Evolutionary conservation across 2,113 vertebrate species (phyloP).

Genomic region (Rana temporaria): DNA sequence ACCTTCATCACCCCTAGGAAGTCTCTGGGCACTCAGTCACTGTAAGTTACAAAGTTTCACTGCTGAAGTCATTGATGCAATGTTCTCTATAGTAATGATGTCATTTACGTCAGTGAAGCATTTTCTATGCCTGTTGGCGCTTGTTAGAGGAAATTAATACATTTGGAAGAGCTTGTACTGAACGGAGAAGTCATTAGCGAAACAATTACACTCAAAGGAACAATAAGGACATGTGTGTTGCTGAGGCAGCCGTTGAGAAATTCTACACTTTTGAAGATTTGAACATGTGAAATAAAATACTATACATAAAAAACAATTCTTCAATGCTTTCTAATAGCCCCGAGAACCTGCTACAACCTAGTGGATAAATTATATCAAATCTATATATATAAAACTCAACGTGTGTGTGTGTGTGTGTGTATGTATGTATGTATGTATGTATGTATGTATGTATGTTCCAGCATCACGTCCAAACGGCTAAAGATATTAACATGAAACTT

Average conservation of each 20-base stretch:
- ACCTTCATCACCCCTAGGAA: too few relatives aligned
- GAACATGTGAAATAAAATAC: constrained; percentile 9
- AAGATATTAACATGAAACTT: too few relatives aligned
- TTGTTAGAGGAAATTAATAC: constrained; percentile 24
- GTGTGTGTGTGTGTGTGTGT: too few relatives aligned
- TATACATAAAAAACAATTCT: background rate
- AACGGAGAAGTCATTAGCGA: constrained; percentile 11
- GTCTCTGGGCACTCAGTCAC: too few relatives aligned
- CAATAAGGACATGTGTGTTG: background rate
- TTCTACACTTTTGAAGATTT: background rate
- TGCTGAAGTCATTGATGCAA: background rate
- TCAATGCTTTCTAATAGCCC: background rate
- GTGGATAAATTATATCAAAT: background rate
- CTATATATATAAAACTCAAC: too few relatives aligned
- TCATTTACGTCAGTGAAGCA: constrained; percentile 10
- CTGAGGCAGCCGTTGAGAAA: constrained; percentile 2
- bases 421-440: too few relatives aligned
- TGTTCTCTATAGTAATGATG: background rate
- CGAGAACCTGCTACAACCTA: background rate
- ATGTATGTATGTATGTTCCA: too few relatives aligned
- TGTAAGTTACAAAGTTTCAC: constrained; percentile 25
- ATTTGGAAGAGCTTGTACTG: constrained; percentile 30
- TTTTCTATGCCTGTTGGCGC: constrained; percentile 2
- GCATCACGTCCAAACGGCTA: too few relatives aligned
- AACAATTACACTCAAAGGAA: constrained; percentile 18